Base-by-base conservation (phyloP, 2,888 invertebrate genomes). In the Priocnemis perturbator region DNA sequence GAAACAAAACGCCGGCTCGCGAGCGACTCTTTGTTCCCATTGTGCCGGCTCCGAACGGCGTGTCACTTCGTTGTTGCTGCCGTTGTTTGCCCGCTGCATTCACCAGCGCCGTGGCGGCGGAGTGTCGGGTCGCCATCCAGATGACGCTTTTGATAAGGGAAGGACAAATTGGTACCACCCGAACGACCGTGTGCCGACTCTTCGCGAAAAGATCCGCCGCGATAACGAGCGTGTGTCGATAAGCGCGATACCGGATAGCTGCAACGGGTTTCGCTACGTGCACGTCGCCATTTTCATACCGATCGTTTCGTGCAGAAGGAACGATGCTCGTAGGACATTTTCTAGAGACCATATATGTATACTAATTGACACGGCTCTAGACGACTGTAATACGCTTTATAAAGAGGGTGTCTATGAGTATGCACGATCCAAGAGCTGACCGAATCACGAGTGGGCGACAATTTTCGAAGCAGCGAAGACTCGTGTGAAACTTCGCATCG, bases 121-220 rank as follows among this genome's bases (percentile, higher is more conserved):
- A 87, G 88, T 88, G 88, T 88, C 87, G 86, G 87, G 84, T 88
- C 87, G 86, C 87, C 86, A 84, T 37, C 85, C 83, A 88, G 88
- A 88, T 88, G 86, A 87, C 84, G 86, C 81, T 81, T 37, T 37
- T 84, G 89, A 89, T 89, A 89, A 89, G 85, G 84, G 76, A 78
- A 85, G 82, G 85, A 89, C 88, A 88, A 89, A 89, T 89, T 87
- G 88, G 85, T 88, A 87, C 88, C 88, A 88, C 88, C 87, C 87
- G 85, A 87, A 87, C 84, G 85, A 84, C 83, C 37, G 37, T 37
- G 37, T 83, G 83, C 80, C 81, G 83, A 37, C 81, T 85, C 83
- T 80, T 79, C 84, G 81, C 82, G 79, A 62, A 83, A 37, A 87
- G 87, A 87, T 87, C 79, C 75, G 65, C 58, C 69, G 47, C 75